Conservation (phyloP, 2,888 invertebrate species). For the Rhabditoides inermis region DNA sequence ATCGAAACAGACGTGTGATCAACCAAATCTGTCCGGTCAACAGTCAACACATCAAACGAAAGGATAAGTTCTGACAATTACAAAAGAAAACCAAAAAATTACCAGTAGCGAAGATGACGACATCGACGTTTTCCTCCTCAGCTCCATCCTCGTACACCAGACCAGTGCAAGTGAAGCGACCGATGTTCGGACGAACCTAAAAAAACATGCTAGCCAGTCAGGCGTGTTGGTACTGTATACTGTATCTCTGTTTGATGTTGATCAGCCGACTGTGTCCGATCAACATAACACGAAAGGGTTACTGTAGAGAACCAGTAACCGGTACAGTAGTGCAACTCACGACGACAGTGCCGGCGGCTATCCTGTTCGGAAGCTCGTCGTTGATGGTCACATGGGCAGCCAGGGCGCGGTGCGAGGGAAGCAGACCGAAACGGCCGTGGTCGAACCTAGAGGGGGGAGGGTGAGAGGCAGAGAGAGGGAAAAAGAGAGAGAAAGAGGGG, state of each 20-base stretch:
- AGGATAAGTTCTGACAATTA: too few species aligned
- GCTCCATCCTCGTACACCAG: constrained; percentile 32
- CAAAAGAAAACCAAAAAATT: too few species aligned
- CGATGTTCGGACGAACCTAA: constrained; percentile 31
- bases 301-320: too few species aligned
- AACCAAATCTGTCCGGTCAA: too few species aligned
- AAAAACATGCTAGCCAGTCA: too few species aligned
- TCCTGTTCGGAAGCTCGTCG: constrained; percentile 56
- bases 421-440: constrained; percentile 54
- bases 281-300: too few species aligned
- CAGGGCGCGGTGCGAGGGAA: constrained; percentile 51
- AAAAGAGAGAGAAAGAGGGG: too few species aligned
- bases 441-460: constrained; percentile 19
- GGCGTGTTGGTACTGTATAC: too few species aligned
- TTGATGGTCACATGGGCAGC: constrained; percentile 49
- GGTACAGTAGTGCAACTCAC: too few species aligned
- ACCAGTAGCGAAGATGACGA: constrained; percentile 36
- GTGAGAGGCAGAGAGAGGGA: too few species aligned
- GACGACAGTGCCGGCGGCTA: constrained; percentile 47
- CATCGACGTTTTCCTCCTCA: constrained; percentile 23
- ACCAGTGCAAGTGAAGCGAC: constrained; percentile 19
- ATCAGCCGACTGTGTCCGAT: neutral
- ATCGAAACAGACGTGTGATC: too few species aligned
- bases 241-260: neutral
- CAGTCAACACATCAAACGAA: too few species aligned